Base-by-base conservation (phyloP, 2,888 invertebrate genomes). In the Chrysina gloriosa region DNA sequence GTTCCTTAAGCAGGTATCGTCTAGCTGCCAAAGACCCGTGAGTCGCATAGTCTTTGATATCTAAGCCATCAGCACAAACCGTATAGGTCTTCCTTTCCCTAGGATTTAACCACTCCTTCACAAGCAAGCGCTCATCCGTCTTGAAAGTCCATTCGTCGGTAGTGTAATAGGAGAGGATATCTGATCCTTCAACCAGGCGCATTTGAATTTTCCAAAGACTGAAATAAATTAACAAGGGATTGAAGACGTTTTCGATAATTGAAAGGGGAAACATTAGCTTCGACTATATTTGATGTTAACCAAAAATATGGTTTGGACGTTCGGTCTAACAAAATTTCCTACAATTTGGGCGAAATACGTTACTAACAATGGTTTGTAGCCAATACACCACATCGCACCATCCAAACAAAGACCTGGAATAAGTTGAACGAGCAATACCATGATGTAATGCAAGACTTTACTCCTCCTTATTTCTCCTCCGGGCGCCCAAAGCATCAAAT, bases 101-200 rank as follows among this genome's bases (percentile, higher is more conserved):
- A 7, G 87, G 85, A 73, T 87, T 90, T 69, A 90, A 85, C 58
- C 85, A 84, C n/a, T 87, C 83, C 75, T 90, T 89, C 67, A 95
- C 85, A 25, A 87, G 87, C 74, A 89, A 87, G 21, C 94, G 93
- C 80, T 95, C 95, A 78, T 92, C 91, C 78, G 94, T 94, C 69
- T 91, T 89, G 85, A 97, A 97, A 76, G 91, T 89, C 97, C 97
- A 97, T 79, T 96, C 93, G 77, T 95, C 91, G 63, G 92, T 93
- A 69, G 95, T 95, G 85, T 97, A 97, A 85, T 96, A 97, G 80
- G 95, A 93, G 77, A 97, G 86, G 80, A 94, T 94, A 66, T 89
- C 89, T 42, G 95, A 92, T 7, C 96, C 95, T 82, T 94, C 93
- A 78, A 91, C 90, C 74, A 97, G 85, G 82, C 94, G 95, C 77